Evolutionary conservation across 2,888 invertebrate species (phyloP).

Genomic region (Phyllotreta striolata): DNA sequence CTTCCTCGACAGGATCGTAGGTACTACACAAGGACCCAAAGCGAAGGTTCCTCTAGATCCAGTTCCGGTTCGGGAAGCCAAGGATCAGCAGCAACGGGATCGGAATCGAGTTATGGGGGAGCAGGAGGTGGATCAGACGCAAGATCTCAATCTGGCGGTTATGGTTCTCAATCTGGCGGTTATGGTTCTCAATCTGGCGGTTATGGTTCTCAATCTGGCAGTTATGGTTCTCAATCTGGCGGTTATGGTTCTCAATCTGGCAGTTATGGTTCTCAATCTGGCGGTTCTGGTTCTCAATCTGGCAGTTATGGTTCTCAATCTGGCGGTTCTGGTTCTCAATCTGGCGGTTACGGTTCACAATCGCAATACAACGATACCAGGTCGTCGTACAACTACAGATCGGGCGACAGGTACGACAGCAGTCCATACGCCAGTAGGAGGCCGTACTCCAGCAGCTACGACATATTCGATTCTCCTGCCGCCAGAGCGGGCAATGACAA

Average conservation of each 20-base stretch:
- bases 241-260: conserved; percentile 29
- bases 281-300: conserved; percentile 12
- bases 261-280: conserved; percentile 22
- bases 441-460: conserved; percentile 62
- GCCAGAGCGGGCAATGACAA: conserved; percentile 67
- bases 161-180: conserved; percentile 17
- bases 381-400: conserved; percentile 56
- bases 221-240: conserved; percentile 27
- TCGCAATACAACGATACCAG: conserved; percentile 34
- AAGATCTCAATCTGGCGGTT: conserved; percentile 23
- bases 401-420: conserved; percentile 43
- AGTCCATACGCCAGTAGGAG: conserved; percentile 53
- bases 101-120: conserved; percentile 1
- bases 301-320: conserved; percentile 36
- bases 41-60: background rate
- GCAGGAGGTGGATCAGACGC: no score
- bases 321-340: conserved; percentile 51
- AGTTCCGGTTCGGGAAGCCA: background rate
- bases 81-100: conserved; percentile 1
- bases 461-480: conserved; percentile 61
- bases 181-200: conserved; percentile 4
- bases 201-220: conserved; percentile 23
- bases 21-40: background rate
- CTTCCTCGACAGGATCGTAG: conserved; percentile 9
- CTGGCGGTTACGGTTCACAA: conserved; percentile 15